Percentiles rank a stretch among this genome's conserved stretches.
phyloP scores from a whole-genome alignment of 2,113 vertebrate genomes.

The Cervus canadensis region DNA sequence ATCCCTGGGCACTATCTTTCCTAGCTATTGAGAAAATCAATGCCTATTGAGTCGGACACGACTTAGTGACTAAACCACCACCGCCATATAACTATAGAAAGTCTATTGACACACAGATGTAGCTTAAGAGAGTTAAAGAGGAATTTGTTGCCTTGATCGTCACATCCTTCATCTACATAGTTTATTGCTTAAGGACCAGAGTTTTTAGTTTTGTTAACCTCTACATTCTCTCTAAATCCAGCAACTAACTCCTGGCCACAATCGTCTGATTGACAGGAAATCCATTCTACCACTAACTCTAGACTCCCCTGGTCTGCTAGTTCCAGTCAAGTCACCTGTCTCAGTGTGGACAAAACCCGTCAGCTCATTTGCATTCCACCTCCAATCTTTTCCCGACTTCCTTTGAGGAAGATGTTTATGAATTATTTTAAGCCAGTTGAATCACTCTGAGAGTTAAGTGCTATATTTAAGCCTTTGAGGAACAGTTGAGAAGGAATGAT shows the following conservation, averaged over 20 bases:
- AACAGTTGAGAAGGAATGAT: constrained; percentile 40
- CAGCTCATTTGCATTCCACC: constrained; percentile 38
- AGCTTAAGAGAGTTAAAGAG: neutral
- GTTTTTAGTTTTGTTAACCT: neutral
- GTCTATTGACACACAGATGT: neutral
- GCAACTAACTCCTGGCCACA: neutral
- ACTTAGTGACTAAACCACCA: neutral
- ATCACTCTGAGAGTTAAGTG: constrained; percentile 42
- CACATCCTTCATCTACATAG: neutral
- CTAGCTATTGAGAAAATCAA: neutral
- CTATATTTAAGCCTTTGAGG: constrained; percentile 63
- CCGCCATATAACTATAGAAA: neutral
- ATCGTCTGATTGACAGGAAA: neutral
- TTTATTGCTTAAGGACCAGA: neutral
- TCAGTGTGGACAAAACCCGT: constrained; percentile 39
- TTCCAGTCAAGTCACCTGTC: neutral
- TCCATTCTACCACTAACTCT: neutral
- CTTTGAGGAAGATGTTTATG: constrained; percentile 61
- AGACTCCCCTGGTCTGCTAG: neutral
- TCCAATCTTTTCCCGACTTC: constrained; percentile 31
- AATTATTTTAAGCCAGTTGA: constrained; percentile 66
- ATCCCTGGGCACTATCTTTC: neutral
- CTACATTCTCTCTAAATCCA: neutral
- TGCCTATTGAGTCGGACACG: accelerated
- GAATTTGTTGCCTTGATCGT: neutral